Conservation (phyloP, 1,140 invertebrate species). For the Chionoecetes opilio region DNA sequence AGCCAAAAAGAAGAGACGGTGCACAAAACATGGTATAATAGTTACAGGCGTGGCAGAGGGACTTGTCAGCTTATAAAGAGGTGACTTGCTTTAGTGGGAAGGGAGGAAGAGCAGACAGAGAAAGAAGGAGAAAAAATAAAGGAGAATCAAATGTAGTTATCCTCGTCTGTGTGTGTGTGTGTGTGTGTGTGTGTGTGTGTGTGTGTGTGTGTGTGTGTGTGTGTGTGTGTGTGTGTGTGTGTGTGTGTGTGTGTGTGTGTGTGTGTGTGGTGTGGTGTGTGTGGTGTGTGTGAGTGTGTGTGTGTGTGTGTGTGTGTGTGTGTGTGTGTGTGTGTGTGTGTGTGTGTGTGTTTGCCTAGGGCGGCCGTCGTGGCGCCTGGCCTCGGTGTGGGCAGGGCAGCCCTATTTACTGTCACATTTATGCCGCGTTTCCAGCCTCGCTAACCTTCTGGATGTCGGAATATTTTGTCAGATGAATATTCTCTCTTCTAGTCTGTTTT, state of each 20-base stretch:
- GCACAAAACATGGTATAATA: too few relatives aligned
- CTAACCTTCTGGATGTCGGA: neutral
- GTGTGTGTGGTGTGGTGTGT: constrained; percentile 49
- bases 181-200: neutral
- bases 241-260: constrained; percentile 50
- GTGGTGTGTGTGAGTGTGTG: constrained; percentile 43
- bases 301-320: constrained; percentile 45
- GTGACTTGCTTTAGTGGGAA: too few relatives aligned
- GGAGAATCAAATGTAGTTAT: too few relatives aligned
- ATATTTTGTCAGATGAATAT: neutral
- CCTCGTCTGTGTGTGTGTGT: neutral
- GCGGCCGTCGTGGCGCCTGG: neutral
- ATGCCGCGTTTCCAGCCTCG: neutral
- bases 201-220: constrained; percentile 55
- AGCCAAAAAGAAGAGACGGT: too few relatives aligned
- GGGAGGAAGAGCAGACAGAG: too few relatives aligned
- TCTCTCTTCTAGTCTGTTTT: neutral
- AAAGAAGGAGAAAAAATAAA: too few relatives aligned
- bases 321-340: constrained; percentile 50
- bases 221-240: constrained; percentile 49
- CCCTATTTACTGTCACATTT: neutral
- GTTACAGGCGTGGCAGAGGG: too few relatives aligned
- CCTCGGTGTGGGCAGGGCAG: neutral
- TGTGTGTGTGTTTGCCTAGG: constrained; percentile 30
- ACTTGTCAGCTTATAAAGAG: too few relatives aligned